These are phyloP conservation scores for Cyrtonyx montezumae DNA, from an alignment of 2,113 vertebrate species.

Conservation along the genomic window DNA sequence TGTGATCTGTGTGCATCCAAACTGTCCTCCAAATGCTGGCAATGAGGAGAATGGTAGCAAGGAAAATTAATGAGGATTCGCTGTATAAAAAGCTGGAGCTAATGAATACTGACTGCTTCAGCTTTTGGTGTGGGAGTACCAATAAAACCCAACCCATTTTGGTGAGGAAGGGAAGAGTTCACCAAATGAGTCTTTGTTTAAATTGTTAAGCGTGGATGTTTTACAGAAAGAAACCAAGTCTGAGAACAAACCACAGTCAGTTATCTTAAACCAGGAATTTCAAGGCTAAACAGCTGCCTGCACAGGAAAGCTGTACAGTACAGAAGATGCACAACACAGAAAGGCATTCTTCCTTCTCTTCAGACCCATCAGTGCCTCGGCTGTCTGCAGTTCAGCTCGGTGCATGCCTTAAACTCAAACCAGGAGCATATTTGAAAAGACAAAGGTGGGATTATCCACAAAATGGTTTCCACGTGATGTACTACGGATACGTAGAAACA, in stretches of 20 bases:
- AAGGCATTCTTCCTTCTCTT: background rate
- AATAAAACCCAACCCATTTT: background rate
- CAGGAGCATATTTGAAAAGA: background rate
- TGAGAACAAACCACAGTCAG: background rate
- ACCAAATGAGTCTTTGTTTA: background rate
- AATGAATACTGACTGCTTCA: background rate
- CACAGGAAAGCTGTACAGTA: background rate
- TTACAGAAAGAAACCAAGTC: background rate
- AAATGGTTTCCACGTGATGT: background rate
- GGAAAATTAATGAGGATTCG: background rate
- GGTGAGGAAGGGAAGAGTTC: background rate
- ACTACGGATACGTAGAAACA: accelerated
- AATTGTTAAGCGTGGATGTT: background rate
- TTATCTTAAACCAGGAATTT: background rate
- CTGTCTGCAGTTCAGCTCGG: background rate
- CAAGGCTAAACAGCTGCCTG: background rate
- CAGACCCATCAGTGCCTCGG: background rate
- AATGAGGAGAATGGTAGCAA: background rate
- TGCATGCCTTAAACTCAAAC: accelerated
- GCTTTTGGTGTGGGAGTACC: background rate
- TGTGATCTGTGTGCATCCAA: background rate
- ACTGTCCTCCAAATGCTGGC: background rate
- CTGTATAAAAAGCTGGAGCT: accelerated
- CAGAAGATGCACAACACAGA: accelerated
- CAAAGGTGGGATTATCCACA: accelerated